Evolutionary conservation across 2,797 vertebrate species (phyloP).

Genomic region (Ptychobarbus kaznakovi): DNA sequence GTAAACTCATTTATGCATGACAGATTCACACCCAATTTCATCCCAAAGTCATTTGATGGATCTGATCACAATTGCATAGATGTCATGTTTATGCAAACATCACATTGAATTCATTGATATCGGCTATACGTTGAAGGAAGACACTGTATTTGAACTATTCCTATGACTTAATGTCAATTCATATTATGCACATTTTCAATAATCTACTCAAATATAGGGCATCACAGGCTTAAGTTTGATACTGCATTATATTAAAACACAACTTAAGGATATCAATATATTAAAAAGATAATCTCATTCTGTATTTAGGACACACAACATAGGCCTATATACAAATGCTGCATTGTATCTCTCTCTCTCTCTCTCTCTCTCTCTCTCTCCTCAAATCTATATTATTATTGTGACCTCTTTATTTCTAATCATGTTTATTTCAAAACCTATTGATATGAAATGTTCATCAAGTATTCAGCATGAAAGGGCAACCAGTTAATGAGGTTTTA

Average conservation of each 20-base stretch:
- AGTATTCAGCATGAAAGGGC: not conserved
- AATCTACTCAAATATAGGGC: conserved; percentile 19
- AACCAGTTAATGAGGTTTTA: not conserved
- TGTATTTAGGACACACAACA: conserved; percentile 1
- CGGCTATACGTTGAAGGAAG: not conserved
- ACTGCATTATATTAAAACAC: not conserved
- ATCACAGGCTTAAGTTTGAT: conserved; percentile 21
- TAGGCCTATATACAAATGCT: not conserved
- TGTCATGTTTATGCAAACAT: not conserved
- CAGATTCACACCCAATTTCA: not conserved
- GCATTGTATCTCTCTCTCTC: not conserved
- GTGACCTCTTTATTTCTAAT: conserved; percentile 4
- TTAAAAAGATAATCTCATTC: not conserved
- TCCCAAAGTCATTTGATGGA: not conserved
- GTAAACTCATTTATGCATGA: not conserved
- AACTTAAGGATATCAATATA: not conserved
- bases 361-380: not conserved
- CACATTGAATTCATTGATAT: not conserved
- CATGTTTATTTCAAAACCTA: not conserved
- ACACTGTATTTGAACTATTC: not conserved
- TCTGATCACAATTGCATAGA: not conserved
- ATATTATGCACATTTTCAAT: not conserved
- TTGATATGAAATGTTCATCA: conserved; percentile 9
- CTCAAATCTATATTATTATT: not conserved
- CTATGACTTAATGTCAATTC: not conserved